Evolutionary conservation across 1,140 invertebrate genomes (phyloP), one percentile per base, ranked within the genome.

Genomic region (Atta cephalotes): DNA sequence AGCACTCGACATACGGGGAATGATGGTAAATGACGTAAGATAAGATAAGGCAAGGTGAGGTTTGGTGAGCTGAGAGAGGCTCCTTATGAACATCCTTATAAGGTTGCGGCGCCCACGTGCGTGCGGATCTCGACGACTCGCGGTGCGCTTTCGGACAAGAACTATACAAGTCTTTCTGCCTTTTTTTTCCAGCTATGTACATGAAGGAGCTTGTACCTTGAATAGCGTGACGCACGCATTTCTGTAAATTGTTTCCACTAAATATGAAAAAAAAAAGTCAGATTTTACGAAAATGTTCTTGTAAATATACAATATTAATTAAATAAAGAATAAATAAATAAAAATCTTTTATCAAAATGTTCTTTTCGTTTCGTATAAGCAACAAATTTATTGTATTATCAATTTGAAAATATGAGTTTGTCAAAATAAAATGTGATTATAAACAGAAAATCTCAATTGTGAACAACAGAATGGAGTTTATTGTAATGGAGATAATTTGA

Each of bases 51-150:
- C 85, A 91, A 90, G 79, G 87, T 88, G 82, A 88, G 72, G 74
- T 89, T 86, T 72, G 87, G 66, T 90, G 72, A 81, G 66, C 66
- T 35, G 53, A 86, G 89, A 85, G 87, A 90, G 79, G 87, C 87
- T 90, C 65, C 72, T 85, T 85, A 86, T 51, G 76, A 71, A 65
- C 84, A 12, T 88, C 92, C 91, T 90, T 93, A 91, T 92, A 92
- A 90, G 92, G 92, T 28, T 76, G 58, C 80, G 70, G 81, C 91
- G 92, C 92, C 92, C 90, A 93, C 92, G 87, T 87, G 91, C 65
- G 14, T 39, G 82, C 70, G 45, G 39, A n/a, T 66, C 51, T 71
- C 84, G 78, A 80, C 65, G 60, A 72, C 86, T 74, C 74, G 84
- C 72, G 58, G 65, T 72, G 86, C 68, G 88, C 87, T 92, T 92